Evolutionary conservation across 1,140 invertebrate species (phyloP).

Genomic region (Mesaphorura yosii): DNA sequence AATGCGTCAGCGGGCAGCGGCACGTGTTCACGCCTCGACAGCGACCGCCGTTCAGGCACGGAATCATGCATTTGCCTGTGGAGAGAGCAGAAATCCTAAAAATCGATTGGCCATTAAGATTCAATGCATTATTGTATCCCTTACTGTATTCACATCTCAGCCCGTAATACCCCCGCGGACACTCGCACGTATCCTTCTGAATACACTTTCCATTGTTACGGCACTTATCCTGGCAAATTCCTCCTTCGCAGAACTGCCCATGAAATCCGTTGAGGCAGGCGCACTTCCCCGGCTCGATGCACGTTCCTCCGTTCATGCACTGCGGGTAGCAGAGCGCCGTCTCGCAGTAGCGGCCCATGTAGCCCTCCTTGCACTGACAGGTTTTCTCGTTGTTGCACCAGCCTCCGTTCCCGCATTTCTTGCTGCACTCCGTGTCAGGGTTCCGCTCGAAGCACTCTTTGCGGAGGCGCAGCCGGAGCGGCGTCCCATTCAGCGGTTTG

Average conservation of each 20-base stretch:
- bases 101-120: neutral
- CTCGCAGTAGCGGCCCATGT: slow-evolving; percentile 75
- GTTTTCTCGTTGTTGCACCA: slow-evolving; percentile 68
- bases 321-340: slow-evolving; percentile 82
- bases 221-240: slow-evolving; percentile 81
- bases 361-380: slow-evolving; percentile 76
- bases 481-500: slow-evolving; percentile 70
- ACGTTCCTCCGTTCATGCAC: slow-evolving; percentile 83
- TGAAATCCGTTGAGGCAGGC: slow-evolving; percentile 71
- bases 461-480: slow-evolving; percentile 71
- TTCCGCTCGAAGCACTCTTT: slow-evolving; percentile 90
- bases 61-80: slow-evolving; percentile 75
- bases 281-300: slow-evolving; percentile 68
- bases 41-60: slow-evolving; percentile 70
- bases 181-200: slow-evolving; percentile 81
- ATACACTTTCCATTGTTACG: slow-evolving; percentile 87
- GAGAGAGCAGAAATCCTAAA: slow-evolving; percentile 2
- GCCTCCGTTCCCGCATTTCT: slow-evolving; percentile 69
- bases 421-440: slow-evolving; percentile 74
- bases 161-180: slow-evolving; percentile 79
- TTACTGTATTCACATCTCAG: slow-evolving; percentile 75
- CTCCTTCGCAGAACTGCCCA: slow-evolving; percentile 83
- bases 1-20: slow-evolving; percentile 58
- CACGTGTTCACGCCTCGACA: slow-evolving; percentile 77
- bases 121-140: neutral